These are phyloP conservation scores for Hypothenemus hampei DNA, from an alignment of 1,140 invertebrate species.

Conservation along the genomic window DNA sequence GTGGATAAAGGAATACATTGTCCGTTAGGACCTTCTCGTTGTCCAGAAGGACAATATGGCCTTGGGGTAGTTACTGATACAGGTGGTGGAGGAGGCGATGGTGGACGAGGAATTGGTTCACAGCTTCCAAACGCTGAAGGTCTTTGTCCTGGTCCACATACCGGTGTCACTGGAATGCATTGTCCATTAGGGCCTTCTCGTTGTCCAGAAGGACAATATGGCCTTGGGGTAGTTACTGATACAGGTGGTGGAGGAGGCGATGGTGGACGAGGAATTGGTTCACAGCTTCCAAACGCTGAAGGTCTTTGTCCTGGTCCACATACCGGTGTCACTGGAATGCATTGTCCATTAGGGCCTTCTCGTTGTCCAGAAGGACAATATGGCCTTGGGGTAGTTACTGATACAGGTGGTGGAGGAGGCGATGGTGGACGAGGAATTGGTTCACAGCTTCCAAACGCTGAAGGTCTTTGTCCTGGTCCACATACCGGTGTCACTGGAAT, in stretches of 20 bases:
- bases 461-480: slow-evolving; percentile 5
- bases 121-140: background rate
- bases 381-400: slow-evolving; percentile 13
- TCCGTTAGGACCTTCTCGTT: slow-evolving; percentile 9
- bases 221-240: background rate
- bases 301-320: slow-evolving; percentile 3
- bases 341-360: background rate
- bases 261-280: background rate
- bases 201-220: slow-evolving; percentile 25
- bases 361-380: slow-evolving; percentile 4
- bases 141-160: slow-evolving; percentile 12
- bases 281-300: background rate
- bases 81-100: background rate
- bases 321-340: background rate
- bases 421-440: too few relatives aligned
- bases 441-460: slow-evolving; percentile 12
- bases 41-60: slow-evolving; percentile 7
- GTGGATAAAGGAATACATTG: slow-evolving; percentile 9
- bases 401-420: too few relatives aligned
- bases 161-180: slow-evolving; percentile 21
- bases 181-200: slow-evolving; percentile 21
- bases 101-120: background rate
- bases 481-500: background rate
- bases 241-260: background rate
- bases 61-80: background rate